phyloP scores from a whole-genome alignment of 2,113 vertebrate genomes.

The Pionites leucogaster region DNA sequence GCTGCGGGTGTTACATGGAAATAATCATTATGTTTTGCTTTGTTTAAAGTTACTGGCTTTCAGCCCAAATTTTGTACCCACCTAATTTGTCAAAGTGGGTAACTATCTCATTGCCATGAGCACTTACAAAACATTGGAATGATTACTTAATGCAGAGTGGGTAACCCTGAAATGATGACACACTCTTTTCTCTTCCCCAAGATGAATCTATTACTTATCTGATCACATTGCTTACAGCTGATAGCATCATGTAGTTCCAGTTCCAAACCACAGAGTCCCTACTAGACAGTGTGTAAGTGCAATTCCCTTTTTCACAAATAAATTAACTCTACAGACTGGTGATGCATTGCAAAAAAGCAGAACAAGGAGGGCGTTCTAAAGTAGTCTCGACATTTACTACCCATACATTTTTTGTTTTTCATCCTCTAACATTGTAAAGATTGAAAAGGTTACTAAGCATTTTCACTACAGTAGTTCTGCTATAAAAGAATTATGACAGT shows the following conservation, averaged over 20 bases:
- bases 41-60: background rate
- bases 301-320: background rate
- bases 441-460: background rate
- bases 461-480: background rate
- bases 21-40: background rate
- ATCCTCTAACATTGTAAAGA: background rate
- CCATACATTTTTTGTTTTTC: background rate
- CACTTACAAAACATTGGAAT: background rate
- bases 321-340: background rate
- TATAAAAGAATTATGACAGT: background rate
- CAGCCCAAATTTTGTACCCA: background rate
- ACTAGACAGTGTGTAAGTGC: background rate
- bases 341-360: background rate
- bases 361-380: accelerated
- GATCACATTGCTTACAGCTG: background rate
- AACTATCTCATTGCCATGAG: background rate
- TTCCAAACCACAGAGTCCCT: background rate
- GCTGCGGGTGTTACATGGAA: background rate
- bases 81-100: background rate
- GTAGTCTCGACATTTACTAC: background rate
- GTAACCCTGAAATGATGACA: background rate
- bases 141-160: background rate
- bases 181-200: background rate
- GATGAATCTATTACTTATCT: background rate
- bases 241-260: background rate